Conservation (phyloP, 1,140 invertebrate species). For the Manduca sexta region DNA sequence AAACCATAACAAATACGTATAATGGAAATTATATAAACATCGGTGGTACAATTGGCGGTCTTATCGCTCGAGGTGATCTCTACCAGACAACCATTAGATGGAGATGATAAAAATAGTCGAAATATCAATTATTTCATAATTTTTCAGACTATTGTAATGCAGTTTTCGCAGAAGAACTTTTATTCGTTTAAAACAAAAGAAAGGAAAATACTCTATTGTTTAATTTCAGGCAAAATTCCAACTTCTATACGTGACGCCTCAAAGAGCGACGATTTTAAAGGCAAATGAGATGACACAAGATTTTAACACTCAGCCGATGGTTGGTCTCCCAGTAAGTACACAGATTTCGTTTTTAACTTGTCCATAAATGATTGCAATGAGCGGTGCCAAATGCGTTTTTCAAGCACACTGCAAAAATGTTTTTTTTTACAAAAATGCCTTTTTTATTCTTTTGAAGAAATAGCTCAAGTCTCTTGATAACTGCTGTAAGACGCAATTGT, state of each 20-base stretch:
- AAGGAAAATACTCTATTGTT: no score
- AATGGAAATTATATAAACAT: not conserved
- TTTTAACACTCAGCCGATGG: conserved; percentile 74
- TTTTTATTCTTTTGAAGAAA: no score
- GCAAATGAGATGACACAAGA: conserved; percentile 82
- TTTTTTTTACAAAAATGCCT: no score
- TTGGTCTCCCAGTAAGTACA: conserved; percentile 68
- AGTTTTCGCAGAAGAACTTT: not conserved
- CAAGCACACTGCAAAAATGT: not conserved
- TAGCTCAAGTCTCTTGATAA: no score
- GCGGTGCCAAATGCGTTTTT: no score
- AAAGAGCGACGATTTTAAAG: conserved; percentile 76
- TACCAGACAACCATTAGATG: no score
- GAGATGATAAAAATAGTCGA: no score
- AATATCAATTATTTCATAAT: not conserved
- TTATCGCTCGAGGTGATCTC: no score
- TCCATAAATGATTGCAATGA: no score
- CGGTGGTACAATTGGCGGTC: no score
- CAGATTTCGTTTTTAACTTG: no score
- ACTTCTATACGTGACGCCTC: conserved; percentile 76
- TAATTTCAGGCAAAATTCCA: conserved; percentile 42
- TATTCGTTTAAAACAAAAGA: not conserved
- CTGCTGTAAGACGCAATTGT: no score
- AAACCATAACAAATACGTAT: not conserved
- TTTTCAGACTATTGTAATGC: not conserved